Base-by-base conservation (phyloP, 2,888 invertebrate species). In the Pristionchus fissidentatus region DNA sequence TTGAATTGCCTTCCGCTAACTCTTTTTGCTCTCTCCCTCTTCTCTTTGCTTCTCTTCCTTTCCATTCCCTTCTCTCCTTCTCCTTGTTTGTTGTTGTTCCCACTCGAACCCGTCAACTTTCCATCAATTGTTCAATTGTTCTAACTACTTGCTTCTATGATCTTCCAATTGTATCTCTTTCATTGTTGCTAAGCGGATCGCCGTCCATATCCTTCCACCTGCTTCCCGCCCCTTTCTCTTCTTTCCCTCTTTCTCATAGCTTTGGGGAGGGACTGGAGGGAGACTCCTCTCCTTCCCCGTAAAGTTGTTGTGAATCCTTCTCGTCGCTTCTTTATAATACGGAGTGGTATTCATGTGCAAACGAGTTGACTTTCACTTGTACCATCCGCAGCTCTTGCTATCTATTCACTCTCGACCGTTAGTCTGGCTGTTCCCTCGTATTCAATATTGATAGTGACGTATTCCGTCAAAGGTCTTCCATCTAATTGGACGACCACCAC, bases 221-320 rank as follows among this genome's bases (percentile, higher is more conserved):
- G 38, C 66, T n/a, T n/a, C n/a, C 38, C 57, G 57, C 66, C 38
- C 66, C 15, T 66, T n/a, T 29, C 60, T 60, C 60, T 57, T n/a
- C n/a, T 32, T 35, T 35, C 62, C 62, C 62, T 62, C 32, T 29
- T 32, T 35, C 26, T 62, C 62, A 19, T 15, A 13, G 4, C 66
- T 2, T 66, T 38, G 66, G 66, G 66, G n/a, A n/a, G 38, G 66
- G 66, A 41, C 66, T 66, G 3, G n/a, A 38, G 38, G 13, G 66
- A 38, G 66, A 66, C 35, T 38, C 41, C 38, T 38, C 41, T 66
- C 22, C 41, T 22, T 66, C 66, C 38, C 66, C 66, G 22, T n/a
- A 22, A 66, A 66, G 66, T 66, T 66, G 66, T 66, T 66, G 66
- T 66, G 66, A 66, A 66, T 66, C 66, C 66, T n/a, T 38, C 66